Evolutionary conservation across 2,113 vertebrate genomes (phyloP).

Genomic region (Anseranas semipalmata): DNA sequence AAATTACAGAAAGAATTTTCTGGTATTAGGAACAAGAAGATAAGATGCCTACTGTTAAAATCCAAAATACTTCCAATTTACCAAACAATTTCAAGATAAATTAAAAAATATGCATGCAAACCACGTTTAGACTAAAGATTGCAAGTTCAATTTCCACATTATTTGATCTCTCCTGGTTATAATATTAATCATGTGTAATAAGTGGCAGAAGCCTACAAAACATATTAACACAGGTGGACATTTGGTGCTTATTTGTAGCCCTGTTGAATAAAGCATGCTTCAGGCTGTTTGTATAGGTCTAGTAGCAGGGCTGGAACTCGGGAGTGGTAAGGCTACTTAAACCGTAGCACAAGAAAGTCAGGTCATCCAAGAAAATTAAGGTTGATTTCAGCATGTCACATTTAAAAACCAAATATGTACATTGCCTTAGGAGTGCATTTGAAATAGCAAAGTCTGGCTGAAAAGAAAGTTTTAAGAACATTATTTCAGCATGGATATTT

Average conservation of each 20-base stretch:
- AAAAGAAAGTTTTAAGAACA: slow-evolving; percentile 48
- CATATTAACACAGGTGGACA: background rate
- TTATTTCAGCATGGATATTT: slow-evolving; percentile 28
- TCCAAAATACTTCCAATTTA: background rate
- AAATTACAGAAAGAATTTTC: background rate
- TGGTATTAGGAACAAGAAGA: background rate
- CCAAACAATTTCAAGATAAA: background rate
- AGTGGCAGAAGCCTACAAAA: slow-evolving; percentile 5
- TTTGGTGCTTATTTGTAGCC: background rate
- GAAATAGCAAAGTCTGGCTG: slow-evolving; percentile 16
- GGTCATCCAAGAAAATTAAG: slow-evolving; percentile 14
- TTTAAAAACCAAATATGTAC: slow-evolving; percentile 29
- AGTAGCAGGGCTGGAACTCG: slow-evolving; percentile 28
- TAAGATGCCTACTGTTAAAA: background rate
- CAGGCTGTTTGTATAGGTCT: slow-evolving; percentile 30
- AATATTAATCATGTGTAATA: background rate
- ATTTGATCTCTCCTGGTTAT: background rate
- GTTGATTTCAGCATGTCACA: slow-evolving; percentile 33
- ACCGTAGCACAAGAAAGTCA: background rate
- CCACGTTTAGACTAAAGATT: background rate
- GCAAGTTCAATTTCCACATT: background rate
- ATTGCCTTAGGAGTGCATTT: slow-evolving; percentile 40
- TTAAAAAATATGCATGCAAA: background rate
- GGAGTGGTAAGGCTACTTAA: slow-evolving; percentile 39
- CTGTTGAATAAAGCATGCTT: background rate